Conservation (phyloP, 2,113 vertebrate species). For the Catagonus wagneri region DNA sequence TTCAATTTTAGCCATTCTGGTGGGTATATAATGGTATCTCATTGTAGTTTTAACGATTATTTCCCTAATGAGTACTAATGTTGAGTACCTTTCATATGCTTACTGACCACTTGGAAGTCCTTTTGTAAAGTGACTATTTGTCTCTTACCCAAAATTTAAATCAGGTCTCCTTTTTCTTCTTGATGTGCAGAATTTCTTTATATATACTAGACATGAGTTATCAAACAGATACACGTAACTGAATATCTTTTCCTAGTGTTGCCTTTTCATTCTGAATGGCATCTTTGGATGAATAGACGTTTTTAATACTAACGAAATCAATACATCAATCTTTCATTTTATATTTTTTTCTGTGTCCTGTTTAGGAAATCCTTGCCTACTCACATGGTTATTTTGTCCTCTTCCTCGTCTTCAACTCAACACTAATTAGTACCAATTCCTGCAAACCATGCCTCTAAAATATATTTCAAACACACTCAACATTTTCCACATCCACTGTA, state of each 20-base stretch:
- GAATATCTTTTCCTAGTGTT: neutral
- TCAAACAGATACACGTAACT: neutral
- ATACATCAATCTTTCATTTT: neutral
- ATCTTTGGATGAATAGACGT: neutral
- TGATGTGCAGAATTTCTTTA: constrained; percentile 1
- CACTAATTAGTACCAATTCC: neutral
- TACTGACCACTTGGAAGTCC: neutral
- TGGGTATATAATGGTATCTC: neutral
- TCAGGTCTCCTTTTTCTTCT: neutral
- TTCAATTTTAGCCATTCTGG: constrained; percentile 5
- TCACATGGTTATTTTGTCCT: neutral
- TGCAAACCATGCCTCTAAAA: neutral
- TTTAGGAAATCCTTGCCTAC: neutral
- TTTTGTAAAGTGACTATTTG: constrained; percentile 1
- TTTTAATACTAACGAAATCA: constrained; percentile 20
- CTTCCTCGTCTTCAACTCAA: neutral
- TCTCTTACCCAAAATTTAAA: neutral
- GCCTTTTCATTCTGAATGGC: neutral
- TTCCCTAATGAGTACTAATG: neutral
- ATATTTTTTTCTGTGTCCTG: neutral
- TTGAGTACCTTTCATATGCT: neutral
- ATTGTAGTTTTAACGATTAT: neutral
- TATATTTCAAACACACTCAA: neutral
- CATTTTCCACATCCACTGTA: neutral
- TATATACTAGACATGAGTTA: neutral